Evolutionary conservation across 2,797 vertebrate genomes (phyloP), one percentile per base, ranked within the genome.

Genomic region (Rhyacichthys aspro): DNA sequence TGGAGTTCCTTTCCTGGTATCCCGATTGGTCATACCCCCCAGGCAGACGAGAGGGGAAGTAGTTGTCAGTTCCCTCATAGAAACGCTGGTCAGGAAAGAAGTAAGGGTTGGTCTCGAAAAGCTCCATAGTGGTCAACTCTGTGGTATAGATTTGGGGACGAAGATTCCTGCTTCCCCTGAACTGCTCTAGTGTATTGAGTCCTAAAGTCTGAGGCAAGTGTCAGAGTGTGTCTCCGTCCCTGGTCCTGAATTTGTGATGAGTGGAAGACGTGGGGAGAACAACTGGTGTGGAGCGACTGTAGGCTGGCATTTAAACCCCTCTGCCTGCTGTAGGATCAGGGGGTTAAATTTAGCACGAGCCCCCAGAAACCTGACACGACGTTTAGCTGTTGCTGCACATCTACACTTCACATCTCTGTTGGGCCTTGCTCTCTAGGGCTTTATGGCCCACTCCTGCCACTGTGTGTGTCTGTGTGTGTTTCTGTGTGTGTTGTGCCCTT

Each of bases 331-430:
- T 94, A 94, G 95, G 95, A 97, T 97, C 97, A 96, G 89, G 89
- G 93, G 92, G 97, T 96, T 98, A 99, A 98, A 99, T 97, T 98
- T 99, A 98, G 96, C 94, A 92, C 83, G 93, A 93, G 92, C 90
- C 91, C 93, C 81, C 89, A 87, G 97, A 97, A 98, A 99, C 94
- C 94, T 90, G 96, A 99, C 94, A 94, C 93, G 76, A 74, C 90
- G 93, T 94, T 96, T 96, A 98, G 97, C 96, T 98, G 96, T 96
- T 95, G 95, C 94, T 94, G 94, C 95, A 93, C 96, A 97, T 98
- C 95, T 96, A 95, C 84, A 77, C 94, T 94, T 95, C 94, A 94
- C 93, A 89, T 94, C 92, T 94, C 93, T 94, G 94, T 94, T 92
- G 91, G 87, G 86, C 91, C 89, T 82, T 76, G 76, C 76, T 93